These are phyloP conservation scores for Bradypus variegatus DNA, from an alignment of 2,797 vertebrate genomes.

Conservation along the genomic window DNA sequence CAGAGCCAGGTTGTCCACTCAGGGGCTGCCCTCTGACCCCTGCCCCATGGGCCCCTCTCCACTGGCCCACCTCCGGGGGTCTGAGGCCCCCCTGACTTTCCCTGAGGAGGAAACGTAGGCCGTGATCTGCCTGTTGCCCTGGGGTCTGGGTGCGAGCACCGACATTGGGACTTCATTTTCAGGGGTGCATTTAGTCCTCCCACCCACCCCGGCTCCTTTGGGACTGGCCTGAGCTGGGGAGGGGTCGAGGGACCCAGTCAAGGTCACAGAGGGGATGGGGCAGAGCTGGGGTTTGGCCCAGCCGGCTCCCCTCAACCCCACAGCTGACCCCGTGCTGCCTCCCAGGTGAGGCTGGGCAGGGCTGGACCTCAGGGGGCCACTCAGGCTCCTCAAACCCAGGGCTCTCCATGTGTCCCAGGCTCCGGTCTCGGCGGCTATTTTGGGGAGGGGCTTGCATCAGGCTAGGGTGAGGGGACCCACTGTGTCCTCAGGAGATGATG, in stretches of 20 bases:
- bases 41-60: neutral
- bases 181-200: neutral
- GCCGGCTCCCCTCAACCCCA: too few species aligned
- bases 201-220: neutral
- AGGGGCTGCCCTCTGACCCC: too few species aligned
- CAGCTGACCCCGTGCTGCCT: neutral
- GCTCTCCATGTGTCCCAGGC: neutral
- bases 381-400: neutral
- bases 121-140: too few species aligned
- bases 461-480: neutral
- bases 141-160: neutral
- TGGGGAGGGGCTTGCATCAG: neutral
- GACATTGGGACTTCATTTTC: neutral
- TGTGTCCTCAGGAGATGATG: neutral
- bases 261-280: too few species aligned
- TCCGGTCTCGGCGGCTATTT: neutral
- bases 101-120: too few species aligned
- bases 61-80: too few species aligned
- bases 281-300: neutral
- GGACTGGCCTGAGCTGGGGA: neutral
- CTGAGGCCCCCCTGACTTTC: neutral
- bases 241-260: neutral
- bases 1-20: too few species aligned
- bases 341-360: neutral
- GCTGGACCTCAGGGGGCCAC: neutral